These are phyloP conservation scores for Prosapia bicincta DNA, from an alignment of 2,888 invertebrate species.

Conservation along the genomic window DNA sequence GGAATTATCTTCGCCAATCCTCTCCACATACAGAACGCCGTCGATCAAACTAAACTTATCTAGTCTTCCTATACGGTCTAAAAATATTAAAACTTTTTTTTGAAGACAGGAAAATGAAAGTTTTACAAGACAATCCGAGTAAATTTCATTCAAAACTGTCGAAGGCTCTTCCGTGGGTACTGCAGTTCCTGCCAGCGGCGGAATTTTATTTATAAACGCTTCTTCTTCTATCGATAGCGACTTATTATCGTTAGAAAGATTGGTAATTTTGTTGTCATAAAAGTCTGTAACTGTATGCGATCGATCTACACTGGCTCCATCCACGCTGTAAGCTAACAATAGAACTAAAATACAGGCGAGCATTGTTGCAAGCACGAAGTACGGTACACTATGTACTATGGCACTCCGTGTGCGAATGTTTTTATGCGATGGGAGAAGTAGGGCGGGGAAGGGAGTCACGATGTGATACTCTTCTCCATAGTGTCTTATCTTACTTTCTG, in stretches of 20 bases:
- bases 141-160: conserved; percentile 51
- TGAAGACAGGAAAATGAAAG: conserved; percentile 57
- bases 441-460: not conserved
- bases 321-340: not conserved
- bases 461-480: not conserved
- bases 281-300: not conserved
- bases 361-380: not conserved
- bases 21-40: conserved; percentile 37
- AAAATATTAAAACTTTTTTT: conserved; percentile 54
- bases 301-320: not conserved
- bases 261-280: no score
- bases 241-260: no score
- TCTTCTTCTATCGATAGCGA: no score
- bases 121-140: conserved; percentile 54
- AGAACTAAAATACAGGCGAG: not conserved
- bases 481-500: not conserved
- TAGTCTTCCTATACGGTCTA: conserved; percentile 53
- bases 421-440: not conserved
- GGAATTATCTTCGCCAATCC: conserved; percentile 28
- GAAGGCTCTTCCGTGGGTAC: conserved; percentile 42
- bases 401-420: not conserved
- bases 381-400: not conserved
- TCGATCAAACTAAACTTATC: conserved; percentile 36
- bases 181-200: no score
- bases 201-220: no score